Evolutionary conservation across 2,797 vertebrate genomes (phyloP), one percentile per base, ranked within the genome.

Genomic region (Leptoclinus maculatus): DNA sequence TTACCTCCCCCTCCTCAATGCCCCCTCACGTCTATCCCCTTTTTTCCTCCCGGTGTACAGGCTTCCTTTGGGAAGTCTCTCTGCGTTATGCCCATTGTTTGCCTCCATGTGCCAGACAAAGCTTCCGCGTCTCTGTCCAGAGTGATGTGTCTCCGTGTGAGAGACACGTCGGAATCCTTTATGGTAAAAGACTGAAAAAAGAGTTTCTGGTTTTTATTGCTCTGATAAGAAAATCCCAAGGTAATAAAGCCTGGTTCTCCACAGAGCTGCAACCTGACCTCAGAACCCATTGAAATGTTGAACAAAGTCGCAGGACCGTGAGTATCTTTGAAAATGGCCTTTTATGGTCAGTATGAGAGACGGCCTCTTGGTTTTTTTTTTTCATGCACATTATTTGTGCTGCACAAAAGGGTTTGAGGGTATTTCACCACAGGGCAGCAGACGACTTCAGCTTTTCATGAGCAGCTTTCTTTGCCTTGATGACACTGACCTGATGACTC

Each of bases 271-370:
- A 87, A 87, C 36, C 43, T 86, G 84, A 89, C 81, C 88, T 73
- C 80, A 77, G 66, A 72, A 54, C 56, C 66, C 53, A 49, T 39
- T n/a, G 11, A 83, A 83, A 89, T 86, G 80, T 90, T 86, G 47
- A 43, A 74, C 59, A 74, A 76, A 90, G 78, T 88, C 74, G 60
- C 9, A 79, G 73, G 66, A 83, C 66, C 78, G 34, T 43, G 56
- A 65, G 78, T 64, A 60, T 85, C 80, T 84, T 83, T 84, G 76
- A 86, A 89, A 88, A 83, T 72, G 77, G 63, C 92, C 93, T 89
- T 94, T 92, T 94, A 94, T 94, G 93, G 92, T 89, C 89, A 76
- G 59, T 16, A 11, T 54, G 80, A 72, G 81, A 85, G 78, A 53
- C 57, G 12, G 63, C 78, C 73, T 79, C 84, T 76, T 63, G 86